Evolutionary conservation across 1,140 invertebrate genomes (phyloP), one percentile per base, ranked within the genome.

Genomic region (Calliopsis andreniformis): DNA sequence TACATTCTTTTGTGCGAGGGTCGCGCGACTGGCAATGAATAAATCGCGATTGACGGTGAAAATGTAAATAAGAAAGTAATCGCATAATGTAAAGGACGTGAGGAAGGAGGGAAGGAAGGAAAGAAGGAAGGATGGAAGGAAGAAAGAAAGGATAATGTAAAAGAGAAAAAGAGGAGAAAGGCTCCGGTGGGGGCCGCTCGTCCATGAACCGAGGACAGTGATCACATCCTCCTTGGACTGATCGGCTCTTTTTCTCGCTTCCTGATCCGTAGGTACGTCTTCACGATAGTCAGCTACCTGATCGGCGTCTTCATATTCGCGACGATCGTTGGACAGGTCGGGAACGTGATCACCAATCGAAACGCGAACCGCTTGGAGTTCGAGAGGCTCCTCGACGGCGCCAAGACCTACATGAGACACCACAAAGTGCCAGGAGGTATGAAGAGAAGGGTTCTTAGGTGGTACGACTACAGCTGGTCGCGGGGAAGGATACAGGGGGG

Each of bases 391-490:
- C 92, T 99, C 83, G 98, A 99, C 91, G 97, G 98, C 61, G 98
- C 98, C 47, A 99, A 99, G 91, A 96, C 97, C 3, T 99, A 99
- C 88, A 99, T 99, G 98, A 93, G 97, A 84, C 97, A 98, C 90
- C 98, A 99, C 92, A 99, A 98, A 93, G 98, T 99, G 7, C 98
- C 98, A 1, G 95, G 96, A 28, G 97, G 97, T 10, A 98, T 99
- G 96, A 98, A 99, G 90, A 93, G 97, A 35, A 92, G 98, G 28
- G 98, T 99, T 7, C 94, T 99, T 23, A 94, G 98, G 12, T 99
- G 98, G 98, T 99, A 99, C 90, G 98, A 99, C 91, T 99, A 99
- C 90, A 98, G 97, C 3, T 99, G 98, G 98, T 98, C 97, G 0
- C 94, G 98, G 79, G 98, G 98, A n/a, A 93, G 98, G 43, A 98